Evolutionary conservation across 1,140 invertebrate genomes (phyloP).

Genomic region (Gerris buenoi): DNA sequence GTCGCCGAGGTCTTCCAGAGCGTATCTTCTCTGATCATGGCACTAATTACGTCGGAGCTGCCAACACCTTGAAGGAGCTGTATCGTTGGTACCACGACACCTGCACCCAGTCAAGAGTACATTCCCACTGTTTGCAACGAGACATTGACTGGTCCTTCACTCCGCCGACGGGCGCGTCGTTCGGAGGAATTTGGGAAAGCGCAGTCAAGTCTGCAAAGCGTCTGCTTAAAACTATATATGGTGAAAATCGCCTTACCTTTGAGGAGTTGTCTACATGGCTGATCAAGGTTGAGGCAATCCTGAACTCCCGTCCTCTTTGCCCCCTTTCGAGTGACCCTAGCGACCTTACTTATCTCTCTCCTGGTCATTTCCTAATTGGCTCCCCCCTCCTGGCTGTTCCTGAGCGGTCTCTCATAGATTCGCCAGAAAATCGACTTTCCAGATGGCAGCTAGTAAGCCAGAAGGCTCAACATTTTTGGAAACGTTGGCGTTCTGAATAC

Average conservation of each 20-base stretch:
- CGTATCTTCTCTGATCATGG: constrained; percentile 15
- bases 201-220: constrained; percentile 24
- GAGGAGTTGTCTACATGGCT: constrained; percentile 3
- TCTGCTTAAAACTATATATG: constrained; percentile 13
- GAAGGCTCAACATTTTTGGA: constrained; percentile 24
- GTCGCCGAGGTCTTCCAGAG: constrained; percentile 13
- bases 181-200: constrained; percentile 21
- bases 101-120: too few relatives aligned
- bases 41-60: constrained; percentile 17
- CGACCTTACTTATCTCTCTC: too few relatives aligned
- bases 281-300: constrained; percentile 3
- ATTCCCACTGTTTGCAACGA: not conserved
- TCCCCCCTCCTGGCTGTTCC: too few relatives aligned
- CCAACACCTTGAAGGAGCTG: not conserved
- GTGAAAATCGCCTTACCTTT: not conserved
- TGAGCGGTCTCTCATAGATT: not conserved
- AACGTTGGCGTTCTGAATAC: constrained; percentile 17
- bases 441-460: constrained; percentile 19
- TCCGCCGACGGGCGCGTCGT: constrained; percentile 9
- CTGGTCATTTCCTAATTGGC: too few relatives aligned
- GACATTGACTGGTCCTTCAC: constrained; percentile 7
- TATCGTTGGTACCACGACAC: constrained; percentile 8
- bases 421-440: constrained; percentile 10
- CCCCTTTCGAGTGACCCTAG: constrained; percentile 7
- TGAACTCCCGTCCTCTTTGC: too few relatives aligned